Evolutionary conservation across 2,797 vertebrate species (phyloP).

Genomic region (Periophthalmus magnuspinnatus): DNA sequence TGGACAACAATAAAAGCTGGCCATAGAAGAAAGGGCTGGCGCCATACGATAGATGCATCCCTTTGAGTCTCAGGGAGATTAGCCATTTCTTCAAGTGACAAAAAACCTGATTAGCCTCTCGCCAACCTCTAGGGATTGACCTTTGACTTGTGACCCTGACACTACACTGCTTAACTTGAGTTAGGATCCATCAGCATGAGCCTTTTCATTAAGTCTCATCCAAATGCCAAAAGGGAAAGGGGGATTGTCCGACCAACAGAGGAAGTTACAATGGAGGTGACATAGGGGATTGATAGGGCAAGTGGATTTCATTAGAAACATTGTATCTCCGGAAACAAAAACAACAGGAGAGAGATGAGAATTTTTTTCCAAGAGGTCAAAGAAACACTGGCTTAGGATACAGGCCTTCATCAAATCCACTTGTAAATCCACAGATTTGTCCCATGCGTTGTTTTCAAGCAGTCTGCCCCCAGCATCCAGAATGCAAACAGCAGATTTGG

Average conservation of each 20-base stretch:
- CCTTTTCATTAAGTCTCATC: constrained; percentile 49
- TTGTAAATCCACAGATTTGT: constrained; percentile 75
- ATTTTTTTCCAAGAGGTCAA: constrained; percentile 75
- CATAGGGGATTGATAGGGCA: constrained; percentile 42
- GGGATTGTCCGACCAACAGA: constrained; percentile 45
- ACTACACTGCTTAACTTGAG: constrained; percentile 46
- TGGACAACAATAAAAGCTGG: constrained; percentile 55
- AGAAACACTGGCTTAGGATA: constrained; percentile 69
- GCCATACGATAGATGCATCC: constrained; percentile 63
- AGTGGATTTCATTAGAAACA: constrained; percentile 75
- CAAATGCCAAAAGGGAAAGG: constrained; percentile 50
- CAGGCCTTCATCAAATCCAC: constrained; percentile 73
- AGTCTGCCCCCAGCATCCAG: constrained; percentile 66
- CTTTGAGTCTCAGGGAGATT: constrained; percentile 76
- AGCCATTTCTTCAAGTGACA: constrained; percentile 72
- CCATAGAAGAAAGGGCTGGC: constrained; percentile 44
- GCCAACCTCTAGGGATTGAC: constrained; percentile 72
- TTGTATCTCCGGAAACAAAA: constrained; percentile 67
- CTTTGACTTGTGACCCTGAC: constrained; percentile 71
- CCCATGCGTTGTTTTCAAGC: constrained; percentile 74
- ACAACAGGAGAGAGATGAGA: constrained; percentile 60
- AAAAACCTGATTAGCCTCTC: constrained; percentile 76
- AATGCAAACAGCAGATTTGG: constrained; percentile 63
- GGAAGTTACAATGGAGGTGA: constrained; percentile 25
- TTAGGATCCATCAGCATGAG: constrained; percentile 58